phyloP scores from a whole-genome alignment of 2,113 vertebrate genomes.

The Triplophysa tibetana region DNA sequence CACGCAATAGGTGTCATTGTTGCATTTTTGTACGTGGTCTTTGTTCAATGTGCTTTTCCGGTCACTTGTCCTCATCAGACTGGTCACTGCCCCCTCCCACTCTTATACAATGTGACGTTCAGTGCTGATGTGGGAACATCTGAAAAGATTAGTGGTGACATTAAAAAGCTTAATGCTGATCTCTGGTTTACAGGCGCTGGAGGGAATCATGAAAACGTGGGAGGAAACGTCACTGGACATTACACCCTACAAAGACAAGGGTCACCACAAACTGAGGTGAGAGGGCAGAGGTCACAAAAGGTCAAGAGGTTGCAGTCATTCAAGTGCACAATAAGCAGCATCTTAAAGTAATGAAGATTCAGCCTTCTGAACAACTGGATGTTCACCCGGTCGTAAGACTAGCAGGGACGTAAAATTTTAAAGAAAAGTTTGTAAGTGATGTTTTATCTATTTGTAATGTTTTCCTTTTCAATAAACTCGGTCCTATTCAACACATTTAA shows the following conservation, averaged over 20 bases:
- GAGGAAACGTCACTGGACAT: constrained; percentile 69
- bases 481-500: too few relatives aligned
- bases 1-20: constrained; percentile 13
- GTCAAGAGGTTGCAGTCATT: constrained; percentile 28
- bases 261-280: constrained; percentile 73
- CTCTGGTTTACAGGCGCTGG: constrained; percentile 66
- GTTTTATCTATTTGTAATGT: too few relatives aligned
- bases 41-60: constrained; percentile 56
- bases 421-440: too few relatives aligned
- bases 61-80: constrained; percentile 41
- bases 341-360: constrained; percentile 42
- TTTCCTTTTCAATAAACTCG: too few relatives aligned
- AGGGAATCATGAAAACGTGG: constrained; percentile 72
- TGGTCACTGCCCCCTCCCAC: neutral
- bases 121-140: constrained; percentile 13
- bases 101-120: neutral
- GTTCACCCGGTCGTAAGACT: too few relatives aligned
- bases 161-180: constrained; percentile 26
- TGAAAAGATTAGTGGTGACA: constrained; percentile 20
- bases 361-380: too few relatives aligned
- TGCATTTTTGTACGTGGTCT: neutral
- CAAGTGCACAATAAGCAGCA: constrained; percentile 37
- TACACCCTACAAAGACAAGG: constrained; percentile 74
- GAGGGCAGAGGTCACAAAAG: constrained; percentile 57
- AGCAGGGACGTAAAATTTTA: too few relatives aligned